Conservation (phyloP, 2,113 vertebrate genomes). For the Saccopteryx leptura region DNA sequence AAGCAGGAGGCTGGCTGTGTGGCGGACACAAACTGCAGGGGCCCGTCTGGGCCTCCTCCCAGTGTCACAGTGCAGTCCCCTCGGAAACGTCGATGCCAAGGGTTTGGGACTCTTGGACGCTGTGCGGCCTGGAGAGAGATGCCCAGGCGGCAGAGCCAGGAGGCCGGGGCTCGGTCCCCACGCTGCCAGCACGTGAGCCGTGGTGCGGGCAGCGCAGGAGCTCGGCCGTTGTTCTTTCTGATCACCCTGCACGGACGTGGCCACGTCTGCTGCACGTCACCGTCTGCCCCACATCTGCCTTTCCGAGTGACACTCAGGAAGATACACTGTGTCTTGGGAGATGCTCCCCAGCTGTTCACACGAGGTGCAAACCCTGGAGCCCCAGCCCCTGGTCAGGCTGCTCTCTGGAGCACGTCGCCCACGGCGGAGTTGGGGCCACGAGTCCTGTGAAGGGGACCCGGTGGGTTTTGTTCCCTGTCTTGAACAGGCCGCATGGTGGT, state of each 20-base stretch:
- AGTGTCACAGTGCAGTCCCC: neutral
- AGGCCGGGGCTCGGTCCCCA: neutral
- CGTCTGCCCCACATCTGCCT: neutral
- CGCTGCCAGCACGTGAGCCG: neutral
- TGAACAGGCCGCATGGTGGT: conserved; percentile 56
- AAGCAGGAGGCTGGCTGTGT: neutral
- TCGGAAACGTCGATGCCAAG: neutral
- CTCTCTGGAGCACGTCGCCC: conserved; percentile 67
- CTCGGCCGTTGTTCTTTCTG: neutral
- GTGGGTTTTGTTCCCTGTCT: conserved; percentile 56
- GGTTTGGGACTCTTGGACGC: neutral
- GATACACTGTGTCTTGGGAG: rapidly evolving
- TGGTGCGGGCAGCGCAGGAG: neutral
- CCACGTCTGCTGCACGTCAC: neutral
- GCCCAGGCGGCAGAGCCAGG: neutral
- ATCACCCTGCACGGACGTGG: rapidly evolving
- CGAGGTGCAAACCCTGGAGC: neutral
- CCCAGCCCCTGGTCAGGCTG: neutral
- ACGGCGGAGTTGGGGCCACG: conserved; percentile 59
- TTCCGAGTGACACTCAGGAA: neutral
- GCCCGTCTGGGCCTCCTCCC: neutral
- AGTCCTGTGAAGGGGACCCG: conserved; percentile 72
- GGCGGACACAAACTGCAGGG: neutral
- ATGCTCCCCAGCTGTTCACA: neutral
- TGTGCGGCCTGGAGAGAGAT: neutral